A percentile compares a stretch with the other conserved stretches of the same genome.
Evolutionary conservation across 2,888 invertebrate species (phyloP).

Genomic region (Autographa pulchrina): DNA sequence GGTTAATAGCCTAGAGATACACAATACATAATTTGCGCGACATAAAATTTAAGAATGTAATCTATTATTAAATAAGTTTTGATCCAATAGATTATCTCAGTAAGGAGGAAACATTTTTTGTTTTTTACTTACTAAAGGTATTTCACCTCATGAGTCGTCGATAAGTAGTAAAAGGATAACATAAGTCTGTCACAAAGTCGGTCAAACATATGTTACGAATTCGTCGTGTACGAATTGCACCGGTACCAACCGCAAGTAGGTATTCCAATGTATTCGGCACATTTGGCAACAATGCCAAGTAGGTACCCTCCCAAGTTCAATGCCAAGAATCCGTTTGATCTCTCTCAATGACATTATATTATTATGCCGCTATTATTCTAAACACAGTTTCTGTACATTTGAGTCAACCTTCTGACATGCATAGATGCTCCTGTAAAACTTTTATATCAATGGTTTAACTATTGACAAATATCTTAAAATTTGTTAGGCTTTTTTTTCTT

Average conservation of each 20-base stretch:
- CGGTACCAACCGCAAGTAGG: conserved; percentile 43
- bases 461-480: too few species aligned
- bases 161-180: not conserved
- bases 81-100: too few species aligned
- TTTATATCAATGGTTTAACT: conserved; percentile 12
- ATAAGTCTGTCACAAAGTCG: conserved; percentile 16
- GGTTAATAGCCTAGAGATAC: too few species aligned
- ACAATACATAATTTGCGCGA: too few species aligned
- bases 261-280: conserved; percentile 64
- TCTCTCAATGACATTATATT: conserved; percentile 67
- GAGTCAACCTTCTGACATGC: conserved; percentile 45
- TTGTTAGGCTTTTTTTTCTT: too few species aligned
- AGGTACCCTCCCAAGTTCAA: conserved; percentile 79
- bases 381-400: conserved; percentile 52
- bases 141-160: not conserved
- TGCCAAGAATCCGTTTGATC: conserved; percentile 82
- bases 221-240: conserved; percentile 22
- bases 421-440: conserved; percentile 24
- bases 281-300: conserved; percentile 84
- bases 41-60: too few species aligned
- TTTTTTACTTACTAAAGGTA: too few species aligned
- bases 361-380: conserved; percentile 67
- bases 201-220: conserved; percentile 31
- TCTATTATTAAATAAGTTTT: too few species aligned
- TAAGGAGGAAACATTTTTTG: too few species aligned